Base-by-base conservation (phyloP, 2,888 invertebrate species). In the Saturnia pavonia region DNA sequence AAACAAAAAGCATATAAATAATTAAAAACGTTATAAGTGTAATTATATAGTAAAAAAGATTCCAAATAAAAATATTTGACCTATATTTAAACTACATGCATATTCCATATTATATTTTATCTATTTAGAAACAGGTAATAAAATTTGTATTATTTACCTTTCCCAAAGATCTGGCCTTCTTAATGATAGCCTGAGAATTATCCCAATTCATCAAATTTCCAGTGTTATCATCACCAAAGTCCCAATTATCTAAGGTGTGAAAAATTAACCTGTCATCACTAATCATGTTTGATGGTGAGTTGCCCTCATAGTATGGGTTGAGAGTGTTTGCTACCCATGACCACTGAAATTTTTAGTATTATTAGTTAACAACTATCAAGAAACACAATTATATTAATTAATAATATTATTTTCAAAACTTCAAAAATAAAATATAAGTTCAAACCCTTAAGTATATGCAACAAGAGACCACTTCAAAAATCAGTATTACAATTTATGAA, bases 261-360 rank as follows among this genome's bases (percentile, higher is more conserved):
- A 96, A 94, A 82, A 99, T 97, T 75, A 98, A 96, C 14, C 98
- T 95, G 85, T 99, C 99, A 88, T 99, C 98, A 63, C 95, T 95
- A 51, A 99, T 96, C 95, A 96, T 95, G 77, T 92, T 92, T 1
- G 95, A 94, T 0, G 95, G 87, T 0, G 95, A 94, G 88, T 98
- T 98, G 0, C 97, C 98, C 89, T 99, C 99, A 80, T 98, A 97
- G 85, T 98, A 97, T 0, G 99, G 99, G 93, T 99, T 99, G 70
- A 99, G 90, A 0, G 98, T 97, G 67, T 96, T 97, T 0, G 97
- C 98, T 8, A 96, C 84, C 99, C 99, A 99, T 73, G 96, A 87
- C 98, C 98, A 98, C 95, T 96, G 78, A 42, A 86, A 88, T 71
- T 51, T 67, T 27, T 25, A 1, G 40, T 19, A 51, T 43, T 12